Percentiles rank a stretch among this genome's conserved stretches.
phyloP scores from a whole-genome alignment of 2,888 invertebrate species.

The Pyralis farinalis region DNA sequence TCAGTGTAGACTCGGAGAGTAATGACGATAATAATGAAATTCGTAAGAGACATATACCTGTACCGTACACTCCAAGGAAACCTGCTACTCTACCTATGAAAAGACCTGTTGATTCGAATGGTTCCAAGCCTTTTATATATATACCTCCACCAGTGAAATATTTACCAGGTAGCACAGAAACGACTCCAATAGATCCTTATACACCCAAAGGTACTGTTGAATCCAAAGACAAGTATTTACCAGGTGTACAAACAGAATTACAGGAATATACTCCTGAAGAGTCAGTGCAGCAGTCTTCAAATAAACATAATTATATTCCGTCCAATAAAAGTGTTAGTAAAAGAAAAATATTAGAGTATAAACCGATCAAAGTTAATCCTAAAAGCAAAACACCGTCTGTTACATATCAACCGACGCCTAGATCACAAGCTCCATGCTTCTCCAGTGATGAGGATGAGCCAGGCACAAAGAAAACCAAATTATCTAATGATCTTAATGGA shows the following conservation, averaged over 20 bases:
- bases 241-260: slow-evolving; percentile 55
- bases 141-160: slow-evolving; percentile 61
- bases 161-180: slow-evolving; percentile 60
- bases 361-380: slow-evolving; percentile 58
- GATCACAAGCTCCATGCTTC: slow-evolving; percentile 65
- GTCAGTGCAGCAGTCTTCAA: slow-evolving; percentile 31
- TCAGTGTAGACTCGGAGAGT: slow-evolving; percentile 44
- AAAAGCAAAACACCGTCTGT: slow-evolving; percentile 37
- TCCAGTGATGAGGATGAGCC: slow-evolving; percentile 77
- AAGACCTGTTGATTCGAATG: slow-evolving; percentile 56
- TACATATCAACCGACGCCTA: slow-evolving; percentile 71
- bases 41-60: slow-evolving; percentile 70
- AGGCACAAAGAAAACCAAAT: slow-evolving; percentile 53
- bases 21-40: slow-evolving; percentile 53
- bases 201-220: slow-evolving; percentile 59
- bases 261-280: slow-evolving; percentile 61
- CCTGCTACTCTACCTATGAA: slow-evolving; percentile 57
- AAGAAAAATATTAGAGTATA: slow-evolving; percentile 69
- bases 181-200: slow-evolving; percentile 55
- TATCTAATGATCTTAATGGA: slow-evolving; percentile 60
- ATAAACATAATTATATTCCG: slow-evolving; percentile 64
- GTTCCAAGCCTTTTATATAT: slow-evolving; percentile 62
- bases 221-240: slow-evolving; percentile 61
- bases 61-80: slow-evolving; percentile 75
- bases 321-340: slow-evolving; percentile 59